Conservation (phyloP, 2,113 vertebrate species). For the Eudyptes chrysolophus region DNA sequence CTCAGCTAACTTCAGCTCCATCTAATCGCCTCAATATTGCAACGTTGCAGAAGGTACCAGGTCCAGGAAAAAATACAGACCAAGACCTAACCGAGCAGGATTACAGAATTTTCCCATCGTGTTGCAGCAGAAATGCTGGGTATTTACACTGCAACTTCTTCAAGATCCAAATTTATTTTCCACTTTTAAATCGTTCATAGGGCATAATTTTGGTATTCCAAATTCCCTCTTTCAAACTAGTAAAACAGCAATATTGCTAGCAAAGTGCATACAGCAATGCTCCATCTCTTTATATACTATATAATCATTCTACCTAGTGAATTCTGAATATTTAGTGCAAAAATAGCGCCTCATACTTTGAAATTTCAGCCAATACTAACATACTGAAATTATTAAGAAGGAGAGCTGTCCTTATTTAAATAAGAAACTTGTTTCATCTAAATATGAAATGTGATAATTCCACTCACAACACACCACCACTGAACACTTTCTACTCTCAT, state of each 20-base stretch:
- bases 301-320: background rate
- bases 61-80: background rate
- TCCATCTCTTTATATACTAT: background rate
- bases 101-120: background rate
- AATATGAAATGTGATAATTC: background rate
- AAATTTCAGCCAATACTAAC: background rate
- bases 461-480: rapidly evolving
- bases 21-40: background rate
- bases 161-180: background rate
- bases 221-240: background rate
- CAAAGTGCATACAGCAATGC: background rate
- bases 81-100: background rate
- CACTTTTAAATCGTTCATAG: background rate
- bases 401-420: background rate
- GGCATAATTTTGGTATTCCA: background rate
- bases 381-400: background rate
- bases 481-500: background rate
- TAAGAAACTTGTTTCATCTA: background rate
- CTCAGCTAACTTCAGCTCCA: background rate
- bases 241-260: background rate
- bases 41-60: background rate
- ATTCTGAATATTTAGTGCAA: background rate
- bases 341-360: background rate
- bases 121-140: background rate
- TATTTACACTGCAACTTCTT: background rate